Evolutionary conservation across 2,888 invertebrate species (phyloP).

Genomic region (Drosophila limbata): DNA sequence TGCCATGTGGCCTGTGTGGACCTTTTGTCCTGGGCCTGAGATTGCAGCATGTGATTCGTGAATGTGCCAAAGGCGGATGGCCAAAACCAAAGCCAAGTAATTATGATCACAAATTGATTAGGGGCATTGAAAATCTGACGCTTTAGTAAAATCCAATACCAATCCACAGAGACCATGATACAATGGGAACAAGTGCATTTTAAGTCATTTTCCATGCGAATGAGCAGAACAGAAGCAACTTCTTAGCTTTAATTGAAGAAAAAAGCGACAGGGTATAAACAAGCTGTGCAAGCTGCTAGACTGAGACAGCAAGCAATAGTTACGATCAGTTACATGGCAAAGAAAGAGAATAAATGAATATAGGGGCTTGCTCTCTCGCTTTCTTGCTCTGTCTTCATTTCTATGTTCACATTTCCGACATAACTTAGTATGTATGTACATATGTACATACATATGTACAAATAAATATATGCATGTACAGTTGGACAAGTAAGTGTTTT

Average conservation of each 20-base stretch:
- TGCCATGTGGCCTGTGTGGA: conserved; percentile 16
- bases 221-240: not conserved
- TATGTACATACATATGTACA: too few relatives aligned
- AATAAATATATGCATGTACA: too few relatives aligned
- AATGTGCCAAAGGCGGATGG: conserved; percentile 45
- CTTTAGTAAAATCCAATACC: not conserved
- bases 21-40: conserved; percentile 34
- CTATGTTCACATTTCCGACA: not conserved
- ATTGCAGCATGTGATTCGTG: conserved; percentile 59
- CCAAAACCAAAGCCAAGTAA: conserved; percentile 61
- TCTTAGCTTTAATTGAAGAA: not conserved
- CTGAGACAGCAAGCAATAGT: not conserved
- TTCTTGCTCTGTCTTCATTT: not conserved
- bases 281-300: not conserved
- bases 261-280: not conserved
- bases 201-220: not conserved
- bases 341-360: conserved; percentile 22
- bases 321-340: conserved; percentile 40
- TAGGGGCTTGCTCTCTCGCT: not conserved
- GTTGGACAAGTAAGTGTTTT: not conserved
- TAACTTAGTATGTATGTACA: not conserved
- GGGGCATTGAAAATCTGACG: conserved; percentile 17
- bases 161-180: not conserved
- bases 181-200: not conserved
- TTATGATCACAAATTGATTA: conserved; percentile 77